phyloP scores from a whole-genome alignment of 2,797 vertebrate species.

The Huso huso region DNA sequence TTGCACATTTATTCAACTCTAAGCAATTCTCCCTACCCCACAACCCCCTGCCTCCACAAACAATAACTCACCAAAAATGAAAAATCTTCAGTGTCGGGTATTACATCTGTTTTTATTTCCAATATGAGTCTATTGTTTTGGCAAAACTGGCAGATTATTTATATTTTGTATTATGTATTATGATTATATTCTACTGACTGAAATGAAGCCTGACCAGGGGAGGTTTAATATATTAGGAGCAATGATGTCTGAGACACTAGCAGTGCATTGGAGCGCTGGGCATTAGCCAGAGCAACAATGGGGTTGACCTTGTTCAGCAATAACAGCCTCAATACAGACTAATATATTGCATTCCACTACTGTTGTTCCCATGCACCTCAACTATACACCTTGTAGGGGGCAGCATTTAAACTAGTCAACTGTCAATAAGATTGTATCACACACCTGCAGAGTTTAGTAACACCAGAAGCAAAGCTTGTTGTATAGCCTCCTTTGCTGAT shows the following conservation, averaged over 20 bases:
- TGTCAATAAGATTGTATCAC: too few relatives aligned
- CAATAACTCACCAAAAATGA: conserved; percentile 49
- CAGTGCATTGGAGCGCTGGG: conserved; percentile 45
- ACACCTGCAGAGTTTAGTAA: too few relatives aligned
- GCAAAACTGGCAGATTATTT: conserved; percentile 68
- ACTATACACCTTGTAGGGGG: not conserved
- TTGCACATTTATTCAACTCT: conserved; percentile 45
- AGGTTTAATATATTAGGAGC: conserved; percentile 55
- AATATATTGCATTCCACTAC: conserved; percentile 26
- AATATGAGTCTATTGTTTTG: conserved; percentile 62
- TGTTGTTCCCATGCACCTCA: not conserved
- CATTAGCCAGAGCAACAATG: conserved; percentile 43
- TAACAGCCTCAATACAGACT: conserved; percentile 34
- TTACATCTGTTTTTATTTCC: conserved; percentile 46
- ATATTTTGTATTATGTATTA: conserved; percentile 66
- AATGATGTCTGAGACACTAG: conserved; percentile 53
- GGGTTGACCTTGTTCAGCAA: conserved; percentile 29
- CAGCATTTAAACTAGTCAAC: too few relatives aligned
- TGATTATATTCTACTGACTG: conserved; percentile 38
- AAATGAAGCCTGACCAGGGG: conserved; percentile 55
- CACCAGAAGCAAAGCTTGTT: too few relatives aligned
- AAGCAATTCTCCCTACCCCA: conserved; percentile 12
- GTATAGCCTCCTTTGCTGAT: too few relatives aligned
- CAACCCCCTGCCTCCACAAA: conserved; percentile 43
- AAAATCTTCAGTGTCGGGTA: conserved; percentile 48